Conservation (phyloP, 2,888 invertebrate genomes). For the Crossocerus cetratus region DNA sequence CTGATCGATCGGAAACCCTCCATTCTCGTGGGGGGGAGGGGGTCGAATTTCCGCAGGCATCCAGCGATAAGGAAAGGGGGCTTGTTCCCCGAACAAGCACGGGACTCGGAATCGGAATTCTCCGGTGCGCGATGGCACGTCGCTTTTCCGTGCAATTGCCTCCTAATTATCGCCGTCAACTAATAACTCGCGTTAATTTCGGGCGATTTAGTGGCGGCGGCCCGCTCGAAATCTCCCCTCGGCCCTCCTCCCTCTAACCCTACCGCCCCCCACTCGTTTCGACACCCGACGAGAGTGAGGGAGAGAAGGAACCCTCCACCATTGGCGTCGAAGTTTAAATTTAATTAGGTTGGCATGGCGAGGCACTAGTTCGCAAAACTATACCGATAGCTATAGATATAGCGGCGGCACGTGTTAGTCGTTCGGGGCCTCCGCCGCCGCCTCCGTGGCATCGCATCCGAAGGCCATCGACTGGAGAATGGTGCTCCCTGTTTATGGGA, state of each 20-base stretch:
- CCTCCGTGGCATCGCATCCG: conserved; percentile 65
- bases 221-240: conserved; percentile 58
- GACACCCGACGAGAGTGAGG: no score
- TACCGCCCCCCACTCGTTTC: no score
- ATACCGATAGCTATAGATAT: conserved; percentile 59
- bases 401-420: conserved; percentile 40
- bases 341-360: conserved; percentile 74
- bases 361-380: conserved; percentile 71
- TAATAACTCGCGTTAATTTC: conserved; percentile 77
- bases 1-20: background rate
- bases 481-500: conserved; percentile 72
- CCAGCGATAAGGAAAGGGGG: conserved; percentile 38
- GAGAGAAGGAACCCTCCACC: conserved; percentile 6
- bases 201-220: conserved; percentile 72
- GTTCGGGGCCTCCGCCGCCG: conserved; percentile 41
- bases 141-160: conserved; percentile 76
- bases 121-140: conserved; percentile 43
- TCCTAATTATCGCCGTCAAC: conserved; percentile 75
- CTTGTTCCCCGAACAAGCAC: conserved; percentile 38
- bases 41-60: background rate
- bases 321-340: conserved; percentile 73
- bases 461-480: conserved; percentile 75
- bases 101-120: conserved; percentile 33
- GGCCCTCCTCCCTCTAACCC: background rate
- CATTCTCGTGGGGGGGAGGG: background rate